Conservation (phyloP, 1,140 invertebrate genomes). For the Cyphomyrmex costatus region DNA sequence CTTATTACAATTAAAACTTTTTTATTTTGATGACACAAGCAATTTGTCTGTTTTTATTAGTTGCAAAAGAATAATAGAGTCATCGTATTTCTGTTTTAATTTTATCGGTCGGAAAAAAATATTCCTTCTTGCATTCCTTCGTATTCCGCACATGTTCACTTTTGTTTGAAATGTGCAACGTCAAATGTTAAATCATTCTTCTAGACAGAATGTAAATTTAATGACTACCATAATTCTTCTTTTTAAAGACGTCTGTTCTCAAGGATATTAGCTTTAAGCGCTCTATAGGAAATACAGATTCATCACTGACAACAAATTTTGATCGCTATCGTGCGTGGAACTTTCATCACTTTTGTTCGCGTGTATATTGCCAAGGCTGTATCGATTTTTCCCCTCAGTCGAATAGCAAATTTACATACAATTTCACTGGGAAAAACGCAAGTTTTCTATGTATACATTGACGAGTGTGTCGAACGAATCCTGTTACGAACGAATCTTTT, state of each 20-base stretch:
- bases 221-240: not conserved
- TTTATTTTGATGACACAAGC: not conserved
- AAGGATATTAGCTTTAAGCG: not conserved
- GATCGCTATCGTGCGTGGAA: not conserved
- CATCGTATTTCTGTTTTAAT: not conserved
- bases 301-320: constrained; percentile 2
- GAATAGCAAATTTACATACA: constrained; percentile 41
- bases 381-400: constrained; percentile 21
- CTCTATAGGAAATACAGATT: not conserved
- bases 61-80: not conserved
- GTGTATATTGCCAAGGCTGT: not conserved
- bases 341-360: not conserved
- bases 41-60: not conserved
- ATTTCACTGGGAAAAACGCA: not conserved
- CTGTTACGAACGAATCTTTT: constrained; percentile 13
- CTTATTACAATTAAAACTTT: no score
- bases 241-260: not conserved
- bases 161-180: not conserved
- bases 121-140: not conserved
- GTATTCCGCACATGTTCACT: not conserved
- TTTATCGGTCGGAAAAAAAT: not conserved
- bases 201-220: not conserved
- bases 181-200: not conserved
- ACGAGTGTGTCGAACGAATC: constrained; percentile 1
- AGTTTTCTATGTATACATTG: constrained; percentile 21